phyloP scores from a whole-genome alignment of 2,888 invertebrate species.

The Pachymerium ferrugineum region DNA sequence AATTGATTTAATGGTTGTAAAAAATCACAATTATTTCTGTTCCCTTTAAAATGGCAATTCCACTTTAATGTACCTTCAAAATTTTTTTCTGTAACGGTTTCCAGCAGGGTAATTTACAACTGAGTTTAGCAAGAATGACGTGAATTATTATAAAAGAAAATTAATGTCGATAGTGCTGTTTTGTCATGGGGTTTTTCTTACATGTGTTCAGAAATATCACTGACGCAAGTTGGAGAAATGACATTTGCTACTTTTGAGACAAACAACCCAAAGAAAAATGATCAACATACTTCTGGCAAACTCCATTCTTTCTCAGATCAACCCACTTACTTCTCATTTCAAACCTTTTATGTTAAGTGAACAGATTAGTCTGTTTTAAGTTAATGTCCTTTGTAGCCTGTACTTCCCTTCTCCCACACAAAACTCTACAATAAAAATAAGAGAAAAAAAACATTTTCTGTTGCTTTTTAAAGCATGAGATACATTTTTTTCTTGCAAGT shows the following conservation, averaged over 20 bases:
- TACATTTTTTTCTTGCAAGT: neutral
- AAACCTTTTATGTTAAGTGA: conserved; percentile 15
- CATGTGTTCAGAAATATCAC: neutral
- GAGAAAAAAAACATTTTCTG: neutral
- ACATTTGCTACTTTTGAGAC: too few relatives aligned
- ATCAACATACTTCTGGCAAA: neutral
- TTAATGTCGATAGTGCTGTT: too few relatives aligned
- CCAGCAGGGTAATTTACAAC: too few relatives aligned
- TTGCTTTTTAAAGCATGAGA: neutral
- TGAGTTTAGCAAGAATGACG: too few relatives aligned
- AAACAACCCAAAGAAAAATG: too few relatives aligned
- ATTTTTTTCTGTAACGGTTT: too few relatives aligned
- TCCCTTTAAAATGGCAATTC: too few relatives aligned
- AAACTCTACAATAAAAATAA: neutral
- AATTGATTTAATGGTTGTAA: neutral
- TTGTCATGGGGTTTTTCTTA: too few relatives aligned
- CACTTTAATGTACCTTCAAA: too few relatives aligned
- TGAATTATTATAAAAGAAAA: too few relatives aligned
- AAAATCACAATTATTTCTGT: too few relatives aligned
- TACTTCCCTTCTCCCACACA: neutral
- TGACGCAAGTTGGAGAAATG: neutral
- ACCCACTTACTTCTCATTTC: neutral
- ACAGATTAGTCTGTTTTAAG: neutral
- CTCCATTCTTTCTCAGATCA: neutral
- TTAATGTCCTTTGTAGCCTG: neutral